Conservation (phyloP, 2,888 invertebrate genomes). For the Lycia hirtaria region DNA sequence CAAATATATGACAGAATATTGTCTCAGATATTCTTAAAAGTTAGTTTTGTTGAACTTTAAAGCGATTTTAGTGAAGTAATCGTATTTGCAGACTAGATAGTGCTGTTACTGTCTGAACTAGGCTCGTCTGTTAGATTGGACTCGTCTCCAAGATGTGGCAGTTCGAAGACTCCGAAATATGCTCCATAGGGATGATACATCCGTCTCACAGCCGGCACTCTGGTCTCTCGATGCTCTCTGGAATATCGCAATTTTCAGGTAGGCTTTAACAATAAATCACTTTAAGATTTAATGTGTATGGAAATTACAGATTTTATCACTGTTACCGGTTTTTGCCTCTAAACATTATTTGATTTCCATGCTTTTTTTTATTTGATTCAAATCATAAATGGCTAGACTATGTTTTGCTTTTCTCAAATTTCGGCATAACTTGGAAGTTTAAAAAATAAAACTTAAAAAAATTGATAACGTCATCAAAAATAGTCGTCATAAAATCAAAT, state of each 20-base stretch:
- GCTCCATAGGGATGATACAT: slow-evolving; percentile 93
- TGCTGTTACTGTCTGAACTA: slow-evolving; percentile 11
- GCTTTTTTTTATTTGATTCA: too few species aligned
- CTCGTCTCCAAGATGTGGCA: slow-evolving; percentile 85
- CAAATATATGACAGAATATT: slow-evolving; percentile 57
- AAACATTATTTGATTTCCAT: too few species aligned
- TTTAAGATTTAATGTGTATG: slow-evolving; percentile 8
- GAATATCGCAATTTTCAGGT: slow-evolving; percentile 80
- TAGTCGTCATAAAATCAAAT: too few species aligned
- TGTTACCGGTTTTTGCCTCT: background rate
- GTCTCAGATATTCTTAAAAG: slow-evolving; percentile 24
- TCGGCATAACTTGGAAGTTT: too few species aligned
- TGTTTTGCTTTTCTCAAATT: too few species aligned
- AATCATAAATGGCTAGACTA: too few species aligned
- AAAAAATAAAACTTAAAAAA: too few species aligned
- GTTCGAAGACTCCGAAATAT: slow-evolving; percentile 90
- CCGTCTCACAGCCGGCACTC: slow-evolving; percentile 89
- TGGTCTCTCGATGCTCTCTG: slow-evolving; percentile 85
- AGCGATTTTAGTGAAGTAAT: slow-evolving; percentile 18
- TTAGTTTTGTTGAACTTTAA: background rate
- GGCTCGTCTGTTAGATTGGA: slow-evolving; percentile 10
- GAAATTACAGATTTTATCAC: slow-evolving; percentile 33
- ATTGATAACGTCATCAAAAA: too few species aligned
- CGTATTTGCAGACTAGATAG: slow-evolving; percentile 2
- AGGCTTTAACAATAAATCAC: slow-evolving; percentile 33